Percentiles rank a stretch among this genome's conserved stretches.
Conservation (phyloP, 1,140 invertebrate species). For the Pectinophora gossypiella region DNA sequence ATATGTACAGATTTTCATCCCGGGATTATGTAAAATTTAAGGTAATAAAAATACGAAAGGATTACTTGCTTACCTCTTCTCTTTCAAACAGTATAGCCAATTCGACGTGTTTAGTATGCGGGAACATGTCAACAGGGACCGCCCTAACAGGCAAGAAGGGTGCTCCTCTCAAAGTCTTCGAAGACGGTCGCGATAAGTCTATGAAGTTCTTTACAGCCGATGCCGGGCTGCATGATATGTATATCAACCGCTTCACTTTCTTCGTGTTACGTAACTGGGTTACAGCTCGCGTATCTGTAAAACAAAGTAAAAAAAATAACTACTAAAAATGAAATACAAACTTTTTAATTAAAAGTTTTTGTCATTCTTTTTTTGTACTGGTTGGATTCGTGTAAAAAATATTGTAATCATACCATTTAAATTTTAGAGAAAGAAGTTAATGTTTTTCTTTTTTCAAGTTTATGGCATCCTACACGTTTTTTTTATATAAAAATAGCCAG, state of each 20-base stretch:
- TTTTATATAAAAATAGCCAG: too few species aligned
- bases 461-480: too few species aligned
- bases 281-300: constrained; percentile 86
- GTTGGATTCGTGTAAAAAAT: too few species aligned
- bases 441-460: too few species aligned
- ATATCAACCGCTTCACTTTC: constrained; percentile 88
- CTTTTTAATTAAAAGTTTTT: too few species aligned
- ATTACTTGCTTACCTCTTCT: constrained; percentile 21
- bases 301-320: too few species aligned
- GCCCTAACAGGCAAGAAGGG: constrained; percentile 89
- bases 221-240: constrained; percentile 93
- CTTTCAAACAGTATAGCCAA: constrained; percentile 90
- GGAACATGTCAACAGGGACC: constrained; percentile 95
- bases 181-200: constrained; percentile 87
- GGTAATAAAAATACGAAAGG: background rate
- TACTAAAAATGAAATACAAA: too few species aligned
- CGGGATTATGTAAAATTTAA: too few species aligned
- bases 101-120: constrained; percentile 93
- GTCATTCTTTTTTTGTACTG: too few species aligned
- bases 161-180: constrained; percentile 88
- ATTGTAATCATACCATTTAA: too few species aligned
- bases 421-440: too few species aligned
- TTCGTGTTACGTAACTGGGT: constrained; percentile 84
- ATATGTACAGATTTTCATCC: too few species aligned
- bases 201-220: constrained; percentile 92